Conservation (phyloP, 2,797 vertebrate species). For the Falco columbarius region DNA sequence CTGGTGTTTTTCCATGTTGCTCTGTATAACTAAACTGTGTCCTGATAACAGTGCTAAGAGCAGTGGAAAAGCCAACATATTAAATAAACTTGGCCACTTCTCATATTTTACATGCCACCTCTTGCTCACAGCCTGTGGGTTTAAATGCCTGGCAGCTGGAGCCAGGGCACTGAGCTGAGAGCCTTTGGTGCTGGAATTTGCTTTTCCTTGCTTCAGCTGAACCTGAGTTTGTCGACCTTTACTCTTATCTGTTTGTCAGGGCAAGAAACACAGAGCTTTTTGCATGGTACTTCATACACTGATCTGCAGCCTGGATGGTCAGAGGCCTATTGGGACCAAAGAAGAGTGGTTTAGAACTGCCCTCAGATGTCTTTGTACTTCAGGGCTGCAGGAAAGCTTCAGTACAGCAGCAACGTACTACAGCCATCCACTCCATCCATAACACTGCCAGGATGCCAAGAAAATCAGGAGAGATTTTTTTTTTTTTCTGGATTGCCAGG, state of each 20-base stretch:
- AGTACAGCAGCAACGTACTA: background rate
- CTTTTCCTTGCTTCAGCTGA: background rate
- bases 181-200: background rate
- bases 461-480: background rate
- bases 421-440: background rate
- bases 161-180: background rate
- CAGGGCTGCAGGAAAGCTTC: background rate
- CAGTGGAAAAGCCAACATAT: constrained; percentile 44
- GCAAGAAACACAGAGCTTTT: background rate
- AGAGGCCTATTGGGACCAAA: background rate
- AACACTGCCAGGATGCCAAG: background rate
- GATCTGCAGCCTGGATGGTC: background rate
- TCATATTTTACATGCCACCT: constrained; percentile 44
- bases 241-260: background rate
- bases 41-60: constrained; percentile 37
- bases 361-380: background rate
- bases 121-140: constrained; percentile 26
- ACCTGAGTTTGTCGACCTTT: background rate
- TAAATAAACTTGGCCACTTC: constrained; percentile 54
- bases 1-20: background rate
- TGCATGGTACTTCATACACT: background rate
- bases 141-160: constrained; percentile 25
- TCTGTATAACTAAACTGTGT: background rate
- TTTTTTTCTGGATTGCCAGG: background rate
- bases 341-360: background rate